Base-by-base conservation (phyloP, 1,140 invertebrate species). In the Pararge aegeria region DNA sequence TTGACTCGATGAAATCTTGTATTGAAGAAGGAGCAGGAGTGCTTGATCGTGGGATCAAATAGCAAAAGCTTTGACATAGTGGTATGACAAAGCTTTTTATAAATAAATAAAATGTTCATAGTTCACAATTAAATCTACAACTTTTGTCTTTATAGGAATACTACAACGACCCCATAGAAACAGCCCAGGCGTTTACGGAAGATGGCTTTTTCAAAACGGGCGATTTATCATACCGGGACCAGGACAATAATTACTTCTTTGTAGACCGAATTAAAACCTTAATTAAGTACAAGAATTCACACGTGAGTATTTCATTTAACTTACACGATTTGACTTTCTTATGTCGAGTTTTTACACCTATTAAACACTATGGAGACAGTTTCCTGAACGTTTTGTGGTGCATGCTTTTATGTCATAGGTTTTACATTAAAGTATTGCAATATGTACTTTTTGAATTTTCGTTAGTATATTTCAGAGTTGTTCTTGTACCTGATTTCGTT, bases 181-280 rank as follows among this genome's bases (percentile, higher is more conserved):
- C 94, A 0, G 82, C 79, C 4, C 81, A 89, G 19, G 71, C 79
- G 1, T 90, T 90, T 53, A 89, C 92, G 37, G 73, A 92, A 51
- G 92, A 93, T 16, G 94, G 95, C 3, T 96, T 93, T 92, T 83
- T 94, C 6, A 92, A 94, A 64, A 94, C 94, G 16, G 95, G 95
- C 1, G 95, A 96, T 77, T 73, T 96, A 34, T 92, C 93, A 1
- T 94, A 93, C 66, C 92, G 92, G 44, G 94, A 95, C 57, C 86
- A 93, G 12, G 80, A 94, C 12, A 86, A 90, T 4, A 93, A 89
- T 60, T 91, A 95, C 61, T 94, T 87, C 63, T 92, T 95, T 61
- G 92, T 94, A 0, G 95, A 95, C 66, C 82, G 95, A 44, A 68
- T 95, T 13, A 96, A 96, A 68, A 94, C 95, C 70, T 89, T 96